Conservation (phyloP, 2,888 invertebrate species). For the Erpobdella octoculata region DNA sequence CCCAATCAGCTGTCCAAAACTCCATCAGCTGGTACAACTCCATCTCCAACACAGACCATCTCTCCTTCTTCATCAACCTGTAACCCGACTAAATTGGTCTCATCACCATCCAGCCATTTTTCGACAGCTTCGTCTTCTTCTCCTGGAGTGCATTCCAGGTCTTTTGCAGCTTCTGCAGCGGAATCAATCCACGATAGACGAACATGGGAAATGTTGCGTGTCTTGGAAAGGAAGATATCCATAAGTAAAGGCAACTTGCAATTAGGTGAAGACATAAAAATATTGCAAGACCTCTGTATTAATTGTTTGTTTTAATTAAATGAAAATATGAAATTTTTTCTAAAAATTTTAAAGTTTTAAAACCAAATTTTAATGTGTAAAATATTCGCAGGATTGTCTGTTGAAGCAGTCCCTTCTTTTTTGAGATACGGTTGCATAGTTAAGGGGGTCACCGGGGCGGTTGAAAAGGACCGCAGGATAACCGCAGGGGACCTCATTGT, state of each 20-base stretch:
- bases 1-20: too few relatives aligned
- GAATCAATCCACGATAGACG: constrained; percentile 39
- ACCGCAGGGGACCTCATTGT: constrained; percentile 59
- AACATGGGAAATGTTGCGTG: constrained; percentile 8
- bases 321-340: too few relatives aligned
- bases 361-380: too few relatives aligned
- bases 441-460: constrained; percentile 56
- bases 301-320: not conserved
- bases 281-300: not conserved
- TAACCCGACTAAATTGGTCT: not conserved
- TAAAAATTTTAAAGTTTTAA: too few relatives aligned
- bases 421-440: constrained; percentile 59
- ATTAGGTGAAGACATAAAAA: not conserved
- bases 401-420: constrained; percentile 56
- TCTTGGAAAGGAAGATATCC: constrained; percentile 43
- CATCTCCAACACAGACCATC: too few relatives aligned
- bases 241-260: not conserved
- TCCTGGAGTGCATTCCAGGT: constrained; percentile 40
- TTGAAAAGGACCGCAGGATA: constrained; percentile 58
- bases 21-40: too few relatives aligned
- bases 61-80: too few relatives aligned
- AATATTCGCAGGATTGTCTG: constrained; percentile 59
- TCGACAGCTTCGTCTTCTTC: constrained; percentile 35
- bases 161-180: too few relatives aligned
- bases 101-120: not conserved